Evolutionary conservation across 2,888 invertebrate genomes (phyloP).

Genomic region (Neelides folsomi): DNA sequence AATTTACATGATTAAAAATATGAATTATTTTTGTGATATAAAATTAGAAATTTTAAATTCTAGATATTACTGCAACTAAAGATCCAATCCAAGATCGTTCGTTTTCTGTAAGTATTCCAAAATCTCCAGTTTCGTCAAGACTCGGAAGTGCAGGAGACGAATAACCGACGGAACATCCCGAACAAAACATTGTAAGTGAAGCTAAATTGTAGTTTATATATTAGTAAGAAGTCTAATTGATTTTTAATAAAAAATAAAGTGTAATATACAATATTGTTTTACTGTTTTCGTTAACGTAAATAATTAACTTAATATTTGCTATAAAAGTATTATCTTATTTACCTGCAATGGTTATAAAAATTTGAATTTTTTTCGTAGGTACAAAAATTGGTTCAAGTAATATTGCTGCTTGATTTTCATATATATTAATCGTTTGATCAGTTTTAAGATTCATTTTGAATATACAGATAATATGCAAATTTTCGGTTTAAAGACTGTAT

Average conservation of each 20-base stretch:
- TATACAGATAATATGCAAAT: too few relatives aligned
- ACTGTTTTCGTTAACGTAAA: too few relatives aligned
- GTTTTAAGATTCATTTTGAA: too few relatives aligned
- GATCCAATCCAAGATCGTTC: constrained; percentile 62
- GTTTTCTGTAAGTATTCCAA: constrained; percentile 40
- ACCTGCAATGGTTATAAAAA: constrained; percentile 55
- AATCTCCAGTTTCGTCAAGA: constrained; percentile 34
- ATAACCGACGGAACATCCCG: constrained; percentile 62
- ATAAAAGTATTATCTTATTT: constrained; percentile 31
- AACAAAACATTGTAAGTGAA: constrained; percentile 62
- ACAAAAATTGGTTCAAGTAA: constrained; percentile 2
- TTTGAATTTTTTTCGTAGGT: constrained; percentile 48
- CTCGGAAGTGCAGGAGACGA: constrained; percentile 45
- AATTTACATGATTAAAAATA: too few relatives aligned
- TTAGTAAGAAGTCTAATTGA: too few relatives aligned
- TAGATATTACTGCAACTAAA: constrained; percentile 35
- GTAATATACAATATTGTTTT: too few relatives aligned
- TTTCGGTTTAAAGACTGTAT: too few relatives aligned
- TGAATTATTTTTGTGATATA: not conserved
- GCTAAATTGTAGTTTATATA: constrained; percentile 40
- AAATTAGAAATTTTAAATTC: not conserved
- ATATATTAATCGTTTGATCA: too few relatives aligned
- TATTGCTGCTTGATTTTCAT: too few relatives aligned
- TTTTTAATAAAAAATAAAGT: not conserved
- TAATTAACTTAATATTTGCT: not conserved